A percentile compares a stretch with the other conserved stretches of the same genome.
These are phyloP conservation scores for Petroica traversi DNA, from an alignment of 2,113 vertebrate species.

Conservation along the genomic window DNA sequence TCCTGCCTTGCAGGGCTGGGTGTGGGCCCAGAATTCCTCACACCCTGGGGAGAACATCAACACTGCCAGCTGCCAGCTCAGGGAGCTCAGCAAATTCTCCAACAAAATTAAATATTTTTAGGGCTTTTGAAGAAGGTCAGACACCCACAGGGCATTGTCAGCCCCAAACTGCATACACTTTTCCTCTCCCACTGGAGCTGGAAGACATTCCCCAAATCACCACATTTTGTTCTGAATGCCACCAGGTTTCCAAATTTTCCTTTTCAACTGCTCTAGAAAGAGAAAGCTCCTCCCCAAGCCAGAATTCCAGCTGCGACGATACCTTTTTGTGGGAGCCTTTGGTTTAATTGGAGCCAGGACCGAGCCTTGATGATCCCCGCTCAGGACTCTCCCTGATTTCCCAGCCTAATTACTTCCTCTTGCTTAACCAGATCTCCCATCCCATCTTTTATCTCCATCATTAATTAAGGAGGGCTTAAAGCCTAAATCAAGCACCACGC, in stretches of 20 bases:
- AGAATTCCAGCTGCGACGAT: not conserved
- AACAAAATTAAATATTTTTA: accelerated
- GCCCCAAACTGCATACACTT: not conserved
- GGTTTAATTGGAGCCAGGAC: not conserved
- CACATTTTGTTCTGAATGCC: not conserved
- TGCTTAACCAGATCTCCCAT: not conserved
- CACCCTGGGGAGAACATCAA: accelerated
- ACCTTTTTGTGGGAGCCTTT: not conserved
- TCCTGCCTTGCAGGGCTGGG: not conserved
- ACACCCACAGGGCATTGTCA: not conserved
- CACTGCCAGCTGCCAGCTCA: too few relatives aligned
- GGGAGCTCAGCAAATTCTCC: not conserved
- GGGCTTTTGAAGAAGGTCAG: not conserved
- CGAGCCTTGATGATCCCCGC: not conserved
- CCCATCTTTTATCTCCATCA: not conserved
- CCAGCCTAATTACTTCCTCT: not conserved
- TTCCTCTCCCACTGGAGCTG: not conserved
- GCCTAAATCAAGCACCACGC: accelerated
- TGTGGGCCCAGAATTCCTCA: not conserved
- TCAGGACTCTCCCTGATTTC: not conserved
- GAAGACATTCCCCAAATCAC: not conserved
- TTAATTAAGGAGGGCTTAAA: not conserved
- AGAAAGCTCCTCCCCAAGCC: not conserved
- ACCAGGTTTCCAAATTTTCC: not conserved
- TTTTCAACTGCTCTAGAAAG: not conserved